These are phyloP conservation scores for Sceliomorpha sp. DNA, from an alignment of 2,888 invertebrate species.

Conservation along the genomic window DNA sequence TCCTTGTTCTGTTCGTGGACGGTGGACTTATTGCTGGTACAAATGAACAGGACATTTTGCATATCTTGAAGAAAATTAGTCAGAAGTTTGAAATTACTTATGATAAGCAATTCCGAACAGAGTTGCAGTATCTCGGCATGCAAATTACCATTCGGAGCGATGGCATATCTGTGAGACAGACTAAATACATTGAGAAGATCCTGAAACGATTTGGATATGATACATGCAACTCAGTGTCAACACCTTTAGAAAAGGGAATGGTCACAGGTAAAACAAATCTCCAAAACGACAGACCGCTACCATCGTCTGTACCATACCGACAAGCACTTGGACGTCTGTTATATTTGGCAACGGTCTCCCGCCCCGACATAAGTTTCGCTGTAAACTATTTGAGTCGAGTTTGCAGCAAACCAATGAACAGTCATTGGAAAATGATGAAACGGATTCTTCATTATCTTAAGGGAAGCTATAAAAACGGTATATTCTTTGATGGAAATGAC, in stretches of 20 bases:
- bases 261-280: slow-evolving; percentile 52
- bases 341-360: slow-evolving; percentile 53
- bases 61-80: slow-evolving; percentile 48
- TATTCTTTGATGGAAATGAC: slow-evolving; percentile 57
- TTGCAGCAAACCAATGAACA: slow-evolving; percentile 53
- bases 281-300: slow-evolving; percentile 44
- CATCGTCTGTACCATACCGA: slow-evolving; percentile 40
- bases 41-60: slow-evolving; percentile 40
- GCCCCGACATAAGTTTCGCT: slow-evolving; percentile 62
- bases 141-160: slow-evolving; percentile 42
- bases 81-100: slow-evolving; percentile 52
- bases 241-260: slow-evolving; percentile 64
- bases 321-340: slow-evolving; percentile 55
- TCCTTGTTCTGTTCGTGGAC: slow-evolving; percentile 56
- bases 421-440: too few species aligned
- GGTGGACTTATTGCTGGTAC: slow-evolving; percentile 57
- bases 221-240: slow-evolving; percentile 43
- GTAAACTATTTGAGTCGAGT: slow-evolving; percentile 62
- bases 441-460: slow-evolving; percentile 51
- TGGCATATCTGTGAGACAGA: slow-evolving; percentile 61
- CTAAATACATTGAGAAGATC: slow-evolving; percentile 59
- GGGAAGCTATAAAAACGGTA: slow-evolving; percentile 54
- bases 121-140: slow-evolving; percentile 59
- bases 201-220: too few species aligned
- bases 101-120: slow-evolving; percentile 16